Evolutionary conservation across 2,797 vertebrate species (phyloP).

Genomic region (Okamejei kenojei): DNA sequence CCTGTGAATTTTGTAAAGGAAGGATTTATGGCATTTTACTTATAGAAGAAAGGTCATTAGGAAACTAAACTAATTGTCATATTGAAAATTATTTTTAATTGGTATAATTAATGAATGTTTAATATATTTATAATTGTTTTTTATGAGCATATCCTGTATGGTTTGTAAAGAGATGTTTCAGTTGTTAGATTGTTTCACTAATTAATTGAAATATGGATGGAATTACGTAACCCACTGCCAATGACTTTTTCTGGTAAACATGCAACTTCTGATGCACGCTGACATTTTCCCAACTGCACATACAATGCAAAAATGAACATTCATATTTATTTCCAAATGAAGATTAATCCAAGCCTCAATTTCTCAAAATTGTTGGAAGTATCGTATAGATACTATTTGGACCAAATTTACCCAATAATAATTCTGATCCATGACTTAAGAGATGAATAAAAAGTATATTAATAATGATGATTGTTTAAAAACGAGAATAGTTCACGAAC

Average conservation of each 20-base stretch:
- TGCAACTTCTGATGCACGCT: not conserved
- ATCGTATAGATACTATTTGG: too few relatives aligned
- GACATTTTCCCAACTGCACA: not conserved
- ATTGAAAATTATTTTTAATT: not conserved
- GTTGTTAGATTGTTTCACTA: not conserved
- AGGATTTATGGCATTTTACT: not conserved
- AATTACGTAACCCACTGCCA: not conserved
- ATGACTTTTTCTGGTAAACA: not conserved
- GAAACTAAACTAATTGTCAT: slow-evolving; percentile 4
- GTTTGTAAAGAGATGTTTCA: slow-evolving; percentile 26
- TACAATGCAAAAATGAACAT: not conserved
- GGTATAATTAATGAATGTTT: slow-evolving; percentile 23
- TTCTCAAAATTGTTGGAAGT: not conserved
- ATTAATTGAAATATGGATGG: slow-evolving; percentile 3
- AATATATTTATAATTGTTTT: slow-evolving; percentile 15
- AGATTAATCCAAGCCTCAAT: not conserved
- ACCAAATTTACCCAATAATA: not conserved
- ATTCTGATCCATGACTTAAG: not conserved
- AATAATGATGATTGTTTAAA: not conserved
- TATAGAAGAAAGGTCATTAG: not conserved
- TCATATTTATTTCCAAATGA: not conserved
- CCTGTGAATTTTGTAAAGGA: not conserved
- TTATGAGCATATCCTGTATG: not conserved
- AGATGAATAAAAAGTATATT: not conserved
- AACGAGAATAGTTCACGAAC: not conserved